Base-by-base conservation (phyloP, 2,113 vertebrate genomes). In the Aldabrachelys gigantea region DNA sequence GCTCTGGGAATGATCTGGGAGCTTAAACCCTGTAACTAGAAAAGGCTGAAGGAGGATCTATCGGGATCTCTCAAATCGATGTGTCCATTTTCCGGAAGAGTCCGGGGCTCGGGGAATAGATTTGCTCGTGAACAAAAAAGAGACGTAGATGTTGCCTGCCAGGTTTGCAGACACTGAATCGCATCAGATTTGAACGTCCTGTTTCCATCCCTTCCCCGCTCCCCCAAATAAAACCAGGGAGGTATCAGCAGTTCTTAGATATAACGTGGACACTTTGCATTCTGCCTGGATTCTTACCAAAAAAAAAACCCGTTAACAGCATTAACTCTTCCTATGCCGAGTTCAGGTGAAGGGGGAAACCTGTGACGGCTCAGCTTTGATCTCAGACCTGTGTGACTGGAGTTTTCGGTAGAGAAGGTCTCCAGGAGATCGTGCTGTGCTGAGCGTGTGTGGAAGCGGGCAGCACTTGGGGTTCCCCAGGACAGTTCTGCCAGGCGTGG, bases 1-100 rank as follows among this genome's bases (percentile, higher is more conserved):
- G 17, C 89, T 57, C 79, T 92, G 95, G 90, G 96, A 97, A 95
- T 72, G 90, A 19, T 94, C 91, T 19, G 94, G 91, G 90, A 88
- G 91, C 12, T 88, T 92, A 89, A 93, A 92, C 87, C 1, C 24
- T 9, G 72, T 79, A 75, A 94, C 79, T 94, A 95, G 93, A 94
- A 95, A 96, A 94, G 92, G 95, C 95, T 94, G 96, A 90, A 89
- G 56, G 85, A 91, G 91, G 78, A 82, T 80, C 87, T 31, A 84
- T 96, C 91, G 96, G 90, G 94, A 11, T 62, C 14, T 62, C 59
- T 14, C 59, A 14, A 31, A 72, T 21, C 69, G 10, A 38, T 10
- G 21, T 6, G 9, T 38, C 69, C 14, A 5, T 10, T 90, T 94
- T 94, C 92, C 92, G 53, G 59, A 4, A 84, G 44, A 88, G 91